phyloP scores from a whole-genome alignment of 2,797 vertebrate genomes.

The Lithobates pipiens region DNA sequence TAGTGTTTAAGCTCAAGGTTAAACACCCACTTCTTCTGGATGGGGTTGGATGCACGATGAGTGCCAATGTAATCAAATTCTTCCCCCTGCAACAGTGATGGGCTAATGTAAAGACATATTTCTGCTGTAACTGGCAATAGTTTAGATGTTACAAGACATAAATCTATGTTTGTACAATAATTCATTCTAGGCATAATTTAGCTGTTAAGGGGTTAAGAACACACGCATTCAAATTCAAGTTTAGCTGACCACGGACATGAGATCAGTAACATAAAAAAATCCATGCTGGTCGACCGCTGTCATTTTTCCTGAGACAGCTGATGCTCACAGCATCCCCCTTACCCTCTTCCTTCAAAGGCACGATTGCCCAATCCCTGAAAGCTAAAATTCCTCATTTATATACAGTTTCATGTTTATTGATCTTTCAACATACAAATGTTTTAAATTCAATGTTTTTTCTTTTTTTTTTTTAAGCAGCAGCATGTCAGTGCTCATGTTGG shows the following conservation, averaged over 20 bases:
- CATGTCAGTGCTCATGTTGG: not conserved
- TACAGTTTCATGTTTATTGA: not conserved
- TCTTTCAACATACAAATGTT: not conserved
- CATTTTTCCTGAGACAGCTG: not conserved
- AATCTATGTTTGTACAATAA: not conserved
- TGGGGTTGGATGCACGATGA: not conserved
- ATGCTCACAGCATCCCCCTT: not conserved
- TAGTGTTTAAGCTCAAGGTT: conserved; percentile 19
- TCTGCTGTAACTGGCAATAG: not conserved
- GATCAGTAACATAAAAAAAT: not conserved
- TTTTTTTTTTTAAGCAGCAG: not conserved
- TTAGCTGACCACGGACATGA: not conserved
- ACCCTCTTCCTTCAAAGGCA: not conserved
- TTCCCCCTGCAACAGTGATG: not conserved
- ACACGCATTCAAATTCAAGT: not conserved
- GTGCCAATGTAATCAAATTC: not conserved
- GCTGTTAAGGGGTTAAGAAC: not conserved
- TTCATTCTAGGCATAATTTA: not conserved
- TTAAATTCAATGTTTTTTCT: not conserved
- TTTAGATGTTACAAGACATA: not conserved
- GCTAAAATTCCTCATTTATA: too few relatives aligned
- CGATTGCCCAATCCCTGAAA: not conserved
- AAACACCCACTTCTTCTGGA: conserved; percentile 20
- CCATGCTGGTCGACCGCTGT: not conserved
- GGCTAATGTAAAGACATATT: not conserved